Evolutionary conservation across 2,888 invertebrate genomes (phyloP), one percentile per base, ranked within the genome.

Genomic region (Sarcophaga carnaria): DNA sequence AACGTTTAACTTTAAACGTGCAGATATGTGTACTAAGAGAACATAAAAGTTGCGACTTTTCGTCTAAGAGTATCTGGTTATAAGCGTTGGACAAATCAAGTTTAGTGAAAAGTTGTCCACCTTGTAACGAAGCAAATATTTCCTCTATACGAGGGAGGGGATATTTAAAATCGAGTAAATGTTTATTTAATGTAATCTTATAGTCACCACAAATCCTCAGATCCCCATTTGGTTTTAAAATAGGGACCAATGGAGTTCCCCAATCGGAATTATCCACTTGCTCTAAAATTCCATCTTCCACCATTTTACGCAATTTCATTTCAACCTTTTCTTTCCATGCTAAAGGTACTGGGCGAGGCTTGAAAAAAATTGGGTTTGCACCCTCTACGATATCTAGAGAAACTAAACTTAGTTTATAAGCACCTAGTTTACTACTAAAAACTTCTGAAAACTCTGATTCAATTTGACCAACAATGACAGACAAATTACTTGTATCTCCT

Each of bases 221-320:
- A 8, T 71, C 59, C 2, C 71, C 71, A 59, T 59, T 71, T 3
- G 71, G 71, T 37, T 84, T 75, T 12, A 79, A 54, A 22, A 80
- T 75, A 45, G 70, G 69, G 10, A 27, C 5, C 27, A 27, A 27
- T 27, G 27, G 4, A 27, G 27, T 27, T 27, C 27, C 27, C 27
- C 27, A 85, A 20, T 86, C 82, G 3, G 82, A 67, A 70, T 54
- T 80, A 12, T 88, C 82, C n/a, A 86, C 72, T 11, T 37, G 77
- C 17, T 77, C 69, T 10, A 82, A 22, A 64, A 81, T 64, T 63
- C 54, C 76, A 22, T 60, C 27, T 3, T 63, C 27, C 20, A 81
- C 70, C 76, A 82, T 71, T 6, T 82, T 25, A 20, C 70, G 47
- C 14, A 80, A 66, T 3, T 75, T 59, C 3, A 54, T 84, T 80